Conservation (phyloP, 2,888 invertebrate genomes). For the Muscina levida region DNA sequence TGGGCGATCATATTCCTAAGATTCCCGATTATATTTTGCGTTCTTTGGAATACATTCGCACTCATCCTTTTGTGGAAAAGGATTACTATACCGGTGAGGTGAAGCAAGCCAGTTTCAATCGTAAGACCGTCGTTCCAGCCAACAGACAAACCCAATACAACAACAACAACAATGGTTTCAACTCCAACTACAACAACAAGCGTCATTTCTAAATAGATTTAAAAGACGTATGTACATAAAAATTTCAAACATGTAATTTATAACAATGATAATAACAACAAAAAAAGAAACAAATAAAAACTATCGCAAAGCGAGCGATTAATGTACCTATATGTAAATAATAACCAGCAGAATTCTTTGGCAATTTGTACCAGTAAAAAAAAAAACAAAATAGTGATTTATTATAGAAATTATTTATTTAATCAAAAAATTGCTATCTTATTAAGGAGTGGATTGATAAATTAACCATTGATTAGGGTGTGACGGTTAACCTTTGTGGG, state of each 20-base stretch:
- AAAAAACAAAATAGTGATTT: neutral
- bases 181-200: constrained; percentile 30
- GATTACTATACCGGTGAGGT: constrained; percentile 73
- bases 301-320: constrained; percentile 28
- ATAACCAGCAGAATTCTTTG: constrained; percentile 16
- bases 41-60: constrained; percentile 74
- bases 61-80: constrained; percentile 73
- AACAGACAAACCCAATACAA: constrained; percentile 28
- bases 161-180: constrained; percentile 17
- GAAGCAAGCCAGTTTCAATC: constrained; percentile 65
- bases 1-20: constrained; percentile 75
- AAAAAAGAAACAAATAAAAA: too few species aligned
- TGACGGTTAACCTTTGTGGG: neutral
- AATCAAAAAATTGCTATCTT: neutral
- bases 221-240: too few species aligned
- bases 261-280: neutral
- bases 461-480: too few species aligned
- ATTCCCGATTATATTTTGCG: constrained; percentile 74
- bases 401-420: neutral
- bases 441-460: too few species aligned
- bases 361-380: neutral
- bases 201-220: constrained; percentile 22
- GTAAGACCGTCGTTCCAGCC: neutral
- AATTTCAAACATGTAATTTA: neutral
- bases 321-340: constrained; percentile 20